phyloP scores from a whole-genome alignment of 2,888 invertebrate genomes.

The Augiades crinisus region DNA sequence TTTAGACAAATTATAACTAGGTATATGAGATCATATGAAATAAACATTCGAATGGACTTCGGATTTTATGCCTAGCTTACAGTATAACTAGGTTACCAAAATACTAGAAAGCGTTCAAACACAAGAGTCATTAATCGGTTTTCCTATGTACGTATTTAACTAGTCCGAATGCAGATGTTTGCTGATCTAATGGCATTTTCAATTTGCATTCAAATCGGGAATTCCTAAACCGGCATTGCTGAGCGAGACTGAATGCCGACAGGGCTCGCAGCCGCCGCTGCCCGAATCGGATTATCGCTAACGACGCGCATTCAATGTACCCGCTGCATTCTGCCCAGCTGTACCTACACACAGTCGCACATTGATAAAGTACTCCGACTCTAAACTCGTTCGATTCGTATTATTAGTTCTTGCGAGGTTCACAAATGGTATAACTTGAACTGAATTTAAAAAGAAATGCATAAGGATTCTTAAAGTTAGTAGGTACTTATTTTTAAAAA shows the following conservation, averaged over 20 bases:
- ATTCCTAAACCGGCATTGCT: constrained; percentile 54
- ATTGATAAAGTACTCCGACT: constrained; percentile 1
- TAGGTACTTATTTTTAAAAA: too few relatives aligned
- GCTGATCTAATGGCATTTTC: constrained; percentile 75
- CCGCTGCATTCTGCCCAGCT: constrained; percentile 31
- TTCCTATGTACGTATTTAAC: too few relatives aligned
- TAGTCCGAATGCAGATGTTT: constrained; percentile 64
- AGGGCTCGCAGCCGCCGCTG: constrained; percentile 56
- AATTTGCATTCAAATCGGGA: constrained; percentile 67
- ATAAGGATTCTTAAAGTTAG: too few relatives aligned
- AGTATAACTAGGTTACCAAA: too few relatives aligned
- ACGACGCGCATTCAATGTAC: constrained; percentile 69
- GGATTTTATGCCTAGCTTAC: too few relatives aligned
- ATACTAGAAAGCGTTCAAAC: too few relatives aligned
- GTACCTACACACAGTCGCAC: constrained; percentile 2
- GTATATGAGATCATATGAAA: too few relatives aligned
- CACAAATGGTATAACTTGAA: background rate
- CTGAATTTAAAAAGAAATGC: background rate
- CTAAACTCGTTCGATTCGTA: constrained; percentile 3
- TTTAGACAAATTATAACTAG: too few relatives aligned
- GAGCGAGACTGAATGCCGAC: constrained; percentile 23
- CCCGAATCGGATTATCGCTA: constrained; percentile 74
- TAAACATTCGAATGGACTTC: too few relatives aligned
- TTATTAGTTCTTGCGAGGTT: background rate
- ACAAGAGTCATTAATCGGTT: too few relatives aligned